These are phyloP conservation scores for Platyscapa corneri DNA, from an alignment of 1,140 invertebrate genomes.

Conservation along the genomic window DNA sequence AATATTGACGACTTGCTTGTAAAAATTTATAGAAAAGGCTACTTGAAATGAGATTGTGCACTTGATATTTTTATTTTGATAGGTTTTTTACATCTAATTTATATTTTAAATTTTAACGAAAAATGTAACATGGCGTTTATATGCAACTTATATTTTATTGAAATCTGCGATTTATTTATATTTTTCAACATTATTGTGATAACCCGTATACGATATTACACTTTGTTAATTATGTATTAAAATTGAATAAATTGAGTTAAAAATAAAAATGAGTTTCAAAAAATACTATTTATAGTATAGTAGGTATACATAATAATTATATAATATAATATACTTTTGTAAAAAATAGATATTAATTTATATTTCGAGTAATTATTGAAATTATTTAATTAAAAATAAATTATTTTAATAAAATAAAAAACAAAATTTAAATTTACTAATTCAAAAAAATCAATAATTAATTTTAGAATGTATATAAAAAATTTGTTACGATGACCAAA, in stretches of 20 bases:
- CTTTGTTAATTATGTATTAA: background rate
- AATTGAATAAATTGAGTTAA: background rate
- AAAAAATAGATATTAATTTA: background rate
- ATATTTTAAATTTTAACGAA: background rate
- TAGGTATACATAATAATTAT: background rate
- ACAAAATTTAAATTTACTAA: background rate
- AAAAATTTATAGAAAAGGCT: background rate
- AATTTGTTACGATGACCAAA: background rate
- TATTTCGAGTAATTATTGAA: background rate
- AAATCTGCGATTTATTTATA: background rate
- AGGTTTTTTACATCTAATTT: background rate
- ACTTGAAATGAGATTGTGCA: background rate
- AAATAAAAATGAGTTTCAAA: background rate
- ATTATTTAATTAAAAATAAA: too few species aligned
- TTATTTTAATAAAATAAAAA: background rate
- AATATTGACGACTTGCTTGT: background rate
- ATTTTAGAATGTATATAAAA: too few species aligned
- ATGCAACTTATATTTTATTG: background rate
- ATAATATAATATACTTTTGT: background rate
- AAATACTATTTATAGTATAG: background rate
- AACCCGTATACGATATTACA: background rate
- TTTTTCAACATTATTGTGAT: background rate
- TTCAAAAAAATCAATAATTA: background rate
- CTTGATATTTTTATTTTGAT: background rate
- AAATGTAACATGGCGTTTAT: background rate